A percentile compares a stretch with the other conserved stretches of the same genome.
phyloP scores from a whole-genome alignment of 2,797 vertebrate species.

The Hypotaenidia okinawae region DNA sequence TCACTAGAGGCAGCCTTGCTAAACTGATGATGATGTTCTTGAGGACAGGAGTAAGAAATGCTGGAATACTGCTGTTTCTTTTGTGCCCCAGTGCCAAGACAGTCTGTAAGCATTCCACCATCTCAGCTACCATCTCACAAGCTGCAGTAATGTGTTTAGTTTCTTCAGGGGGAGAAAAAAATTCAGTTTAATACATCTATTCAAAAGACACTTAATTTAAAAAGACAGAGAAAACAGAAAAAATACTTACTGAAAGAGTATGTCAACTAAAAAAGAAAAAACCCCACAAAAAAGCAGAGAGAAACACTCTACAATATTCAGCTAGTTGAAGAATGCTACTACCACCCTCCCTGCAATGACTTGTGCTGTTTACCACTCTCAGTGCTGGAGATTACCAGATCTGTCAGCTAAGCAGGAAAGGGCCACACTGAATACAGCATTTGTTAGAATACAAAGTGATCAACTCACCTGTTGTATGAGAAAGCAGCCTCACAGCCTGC shows the following conservation, averaged over 20 bases:
- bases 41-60: slow-evolving; percentile 90
- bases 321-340: not conserved
- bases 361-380: not conserved
- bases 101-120: slow-evolving; percentile 91
- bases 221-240: not conserved
- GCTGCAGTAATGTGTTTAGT: slow-evolving; percentile 71
- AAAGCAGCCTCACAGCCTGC: not conserved
- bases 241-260: not conserved
- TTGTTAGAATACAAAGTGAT: not conserved
- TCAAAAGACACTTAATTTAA: not conserved
- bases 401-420: not conserved
- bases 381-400: not conserved
- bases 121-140: slow-evolving; percentile 91
- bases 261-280: not conserved
- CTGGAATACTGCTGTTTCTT: slow-evolving; percentile 84
- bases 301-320: not conserved
- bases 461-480: not conserved
- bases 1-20: slow-evolving; percentile 93
- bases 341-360: not conserved
- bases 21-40: slow-evolving; percentile 93
- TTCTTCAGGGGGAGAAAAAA: slow-evolving; percentile 46
- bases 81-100: slow-evolving; percentile 87
- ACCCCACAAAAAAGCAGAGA: not conserved
- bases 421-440: not conserved
- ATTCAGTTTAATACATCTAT: not conserved